Base-by-base conservation (phyloP, 2,113 vertebrate genomes). In the Zonotrichia leucophrys region DNA sequence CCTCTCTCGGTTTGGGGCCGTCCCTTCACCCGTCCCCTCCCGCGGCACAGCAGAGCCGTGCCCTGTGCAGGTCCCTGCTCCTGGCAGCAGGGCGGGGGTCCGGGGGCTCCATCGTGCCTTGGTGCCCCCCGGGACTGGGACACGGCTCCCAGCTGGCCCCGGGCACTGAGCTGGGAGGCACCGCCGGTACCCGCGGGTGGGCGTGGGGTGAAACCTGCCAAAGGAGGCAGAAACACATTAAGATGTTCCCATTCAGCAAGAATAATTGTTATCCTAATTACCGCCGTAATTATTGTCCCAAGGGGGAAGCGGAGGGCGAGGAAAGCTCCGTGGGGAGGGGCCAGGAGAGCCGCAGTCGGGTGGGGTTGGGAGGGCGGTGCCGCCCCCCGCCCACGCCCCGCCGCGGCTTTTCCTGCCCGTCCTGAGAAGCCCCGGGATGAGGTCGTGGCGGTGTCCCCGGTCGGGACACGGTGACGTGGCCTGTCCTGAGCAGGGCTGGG, bases 211-310 rank as follows among this genome's bases (percentile, higher is more conserved):
- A 86, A 83, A 81, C 85, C 76, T 69, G 75, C 46, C 80, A 47
- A 70, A 83, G 83, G 27, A 55, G 68, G 68, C 72, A 83, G 79
- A 83, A 92, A 69, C 41, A 88, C 60, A 81, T 92, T 75, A 89
- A 86, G 95, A 69, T 84, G 64, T 89, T 94, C 44, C 80, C 53
- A 92, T 90, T 69, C 66, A 70, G 53, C 80, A 74, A 30, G 44
- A 89, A 68, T 94, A 83, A 94, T 94, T 87, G 69, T 49, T 74
- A 68, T 89, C 18, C 24, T 89, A 92, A 97, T 95, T 92, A 69
- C 20, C 15, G 66, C 49, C 2, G 12, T 93, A 90, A 96, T 96
- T 95, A 82, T 46, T 12, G 13, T 91, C 69, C 86, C 59, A 64
- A 25, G 6, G 81, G 68, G 49, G 89, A 89, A 89, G 66, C 2